Base-by-base conservation (phyloP, 2,888 invertebrate genomes). In the Thereva nobilitata region DNA sequence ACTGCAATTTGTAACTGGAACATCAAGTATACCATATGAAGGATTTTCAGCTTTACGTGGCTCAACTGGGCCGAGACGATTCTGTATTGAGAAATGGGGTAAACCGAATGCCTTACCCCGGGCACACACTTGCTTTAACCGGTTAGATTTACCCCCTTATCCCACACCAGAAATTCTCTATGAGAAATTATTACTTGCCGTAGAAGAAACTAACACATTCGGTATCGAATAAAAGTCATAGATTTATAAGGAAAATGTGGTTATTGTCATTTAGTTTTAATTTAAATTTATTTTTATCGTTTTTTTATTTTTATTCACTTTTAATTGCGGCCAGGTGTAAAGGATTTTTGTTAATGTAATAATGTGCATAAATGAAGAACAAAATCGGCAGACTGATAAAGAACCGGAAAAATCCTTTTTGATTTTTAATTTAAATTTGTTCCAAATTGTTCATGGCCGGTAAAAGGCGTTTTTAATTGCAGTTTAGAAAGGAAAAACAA, bases 31-130 rank as follows among this genome's bases (percentile, higher is more conserved):
- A 75, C 98, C 98, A 0, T 97, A 95, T 80, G 97, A 98, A 80
- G 98, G 98, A 1, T 98, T 98, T 83, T 86, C 95, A 0, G 97
- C 97, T 3, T 83, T 98, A 66, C 86, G 97, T 49, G 98, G 98
- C 65, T 95, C 95, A 5, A 96, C 95, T 52, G 97, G 97, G 1
- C 96, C 96, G 45, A 86, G 97, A 10, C 91, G 95, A 74, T 97
- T 97, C 84, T 97, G 96, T 83, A 92, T 97, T 74, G 97, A 97
- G 81, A 95, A 96, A 79, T 97, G 96, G 96, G 97, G 97, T 70
- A 92, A 94, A 78, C 91, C 93, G 41, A 93, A 95, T 79, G 94
- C 95, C 74, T 85, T 97, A 74, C 97, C 96, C 35, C 87, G 96
- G 72, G 97, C 97, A 1, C 97, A 98, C 82, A 97, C 97, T 4